Base-by-base conservation (phyloP, 2,888 invertebrate species). In the Pyrocoelia pectoralis region DNA sequence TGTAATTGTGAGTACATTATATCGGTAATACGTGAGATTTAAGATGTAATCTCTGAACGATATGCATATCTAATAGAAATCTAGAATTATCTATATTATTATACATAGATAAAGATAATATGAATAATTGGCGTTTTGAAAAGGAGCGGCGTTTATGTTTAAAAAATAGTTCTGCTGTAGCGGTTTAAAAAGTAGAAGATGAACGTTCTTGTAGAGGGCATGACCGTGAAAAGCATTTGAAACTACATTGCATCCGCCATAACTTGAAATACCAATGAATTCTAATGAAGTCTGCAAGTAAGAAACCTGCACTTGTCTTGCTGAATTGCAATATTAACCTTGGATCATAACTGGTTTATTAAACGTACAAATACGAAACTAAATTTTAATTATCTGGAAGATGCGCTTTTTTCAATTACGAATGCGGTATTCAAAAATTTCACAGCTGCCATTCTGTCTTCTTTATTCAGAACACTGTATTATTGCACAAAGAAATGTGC, bases 271-370 rank as follows among this genome's bases (percentile, higher is more conserved):
- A 48, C 50, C 63, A 58, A 65, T 65, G 65, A 65, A 68, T 68
- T 68, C 63, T 67, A 68, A 67, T 68, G 64, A 68, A 68, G 60
- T 50, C 57, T 62, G 60, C 63, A 58, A 63, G 38, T 38, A 49
- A 33, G 15, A 38, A 40, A 24, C 19, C 43, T 38, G 49, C 41
- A 53, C 49, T 57, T 52, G 53, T 48, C 52, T 33, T 49, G 33
- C 15, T 29, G 52, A 14, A 29, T 52, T 52, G 17, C 29, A 12
- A 29, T 17, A 28, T 52, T 56, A 51, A 29, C 61, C 56, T 61
- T 61, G 61, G 28, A 41, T 61, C 15, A n/a, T 43, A 61, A 61
- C 61, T 56, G 51, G 61, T 61, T 61, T 51, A 24, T n/a, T 41
- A 50, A 57, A 18, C 17, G 18, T 46, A 46, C 18, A 46, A 15